Percentiles rank a stretch among this genome's conserved stretches.
Conservation (phyloP, 64 coral and sea anemone genomes). For the Actinia equina region DNA sequence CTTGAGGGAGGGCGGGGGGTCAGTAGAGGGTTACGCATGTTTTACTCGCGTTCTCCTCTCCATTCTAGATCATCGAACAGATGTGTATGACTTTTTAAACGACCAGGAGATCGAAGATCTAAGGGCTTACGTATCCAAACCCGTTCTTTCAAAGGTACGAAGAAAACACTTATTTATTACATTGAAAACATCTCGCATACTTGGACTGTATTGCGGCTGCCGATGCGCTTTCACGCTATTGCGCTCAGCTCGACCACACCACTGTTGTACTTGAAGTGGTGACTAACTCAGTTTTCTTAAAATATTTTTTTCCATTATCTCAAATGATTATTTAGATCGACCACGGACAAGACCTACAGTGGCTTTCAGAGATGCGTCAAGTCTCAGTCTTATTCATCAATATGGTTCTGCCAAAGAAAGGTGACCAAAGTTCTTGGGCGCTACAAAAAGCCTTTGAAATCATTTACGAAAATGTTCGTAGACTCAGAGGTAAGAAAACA, state of each 20-base stretch:
- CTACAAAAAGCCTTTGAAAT: constrained; percentile 95
- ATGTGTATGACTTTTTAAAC: constrained; percentile 73
- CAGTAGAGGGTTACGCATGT: not conserved
- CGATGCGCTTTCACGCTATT: no score
- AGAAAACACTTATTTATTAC: not conserved
- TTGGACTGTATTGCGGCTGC: no score
- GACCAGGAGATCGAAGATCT: constrained; percentile 93
- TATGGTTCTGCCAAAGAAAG: constrained; percentile 80
- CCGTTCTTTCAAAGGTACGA: constrained; percentile 89
- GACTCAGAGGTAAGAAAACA: constrained; percentile 71
- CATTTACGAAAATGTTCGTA: constrained; percentile 65
- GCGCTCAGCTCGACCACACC: no score
- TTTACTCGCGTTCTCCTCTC: not conserved
- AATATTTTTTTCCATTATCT: no score
- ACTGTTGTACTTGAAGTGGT: no score
- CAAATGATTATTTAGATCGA: constrained; percentile 62
- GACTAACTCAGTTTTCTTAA: no score
- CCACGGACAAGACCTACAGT: constrained; percentile 92
- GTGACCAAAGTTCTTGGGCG: constrained; percentile 53
- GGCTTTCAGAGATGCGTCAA: constrained; percentile 92
- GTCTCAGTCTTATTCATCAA: constrained; percentile 97
- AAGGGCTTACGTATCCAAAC: constrained; percentile 88
- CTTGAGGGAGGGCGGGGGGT: no score
- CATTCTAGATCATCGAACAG: constrained; percentile 75
- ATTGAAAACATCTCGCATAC: no score